phyloP scores from a whole-genome alignment of 1,140 invertebrate genomes.

The Semibalanus balanoides region DNA sequence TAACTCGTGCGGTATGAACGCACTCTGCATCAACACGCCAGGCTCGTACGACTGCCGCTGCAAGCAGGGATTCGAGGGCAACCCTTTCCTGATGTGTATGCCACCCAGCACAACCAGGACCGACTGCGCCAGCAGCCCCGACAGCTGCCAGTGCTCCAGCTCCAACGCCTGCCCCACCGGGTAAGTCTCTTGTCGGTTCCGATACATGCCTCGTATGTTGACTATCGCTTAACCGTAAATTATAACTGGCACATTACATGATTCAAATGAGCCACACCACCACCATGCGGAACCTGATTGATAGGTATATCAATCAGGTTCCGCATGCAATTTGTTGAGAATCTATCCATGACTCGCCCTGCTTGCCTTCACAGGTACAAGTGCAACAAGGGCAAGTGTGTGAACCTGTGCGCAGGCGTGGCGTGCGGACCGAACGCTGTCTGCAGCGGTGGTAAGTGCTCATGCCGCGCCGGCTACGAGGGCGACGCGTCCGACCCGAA shows the following conservation, averaged over 20 bases:
- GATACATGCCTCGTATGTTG: no score
- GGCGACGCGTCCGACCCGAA: constrained; percentile 56
- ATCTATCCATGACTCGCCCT: no score
- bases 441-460: constrained; percentile 60
- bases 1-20: constrained; percentile 67
- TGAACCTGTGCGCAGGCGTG: constrained; percentile 52
- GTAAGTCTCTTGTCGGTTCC: constrained; percentile 14
- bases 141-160: constrained; percentile 49
- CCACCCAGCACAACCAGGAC: constrained; percentile 33
- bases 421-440: constrained; percentile 64
- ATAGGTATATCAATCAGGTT: no score
- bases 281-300: no score
- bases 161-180: constrained; percentile 56
- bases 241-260: no score
- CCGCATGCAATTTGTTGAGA: no score
- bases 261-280: no score
- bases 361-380: constrained; percentile 32
- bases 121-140: constrained; percentile 45
- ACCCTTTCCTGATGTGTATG: constrained; percentile 62
- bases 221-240: no score
- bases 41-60: constrained; percentile 78
- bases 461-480: constrained; percentile 58
- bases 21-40: constrained; percentile 71
- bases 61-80: constrained; percentile 59
- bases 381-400: constrained; percentile 52